These are phyloP conservation scores for Acinonyx jubatus DNA, from an alignment of 2,113 vertebrate genomes.

Conservation along the genomic window DNA sequence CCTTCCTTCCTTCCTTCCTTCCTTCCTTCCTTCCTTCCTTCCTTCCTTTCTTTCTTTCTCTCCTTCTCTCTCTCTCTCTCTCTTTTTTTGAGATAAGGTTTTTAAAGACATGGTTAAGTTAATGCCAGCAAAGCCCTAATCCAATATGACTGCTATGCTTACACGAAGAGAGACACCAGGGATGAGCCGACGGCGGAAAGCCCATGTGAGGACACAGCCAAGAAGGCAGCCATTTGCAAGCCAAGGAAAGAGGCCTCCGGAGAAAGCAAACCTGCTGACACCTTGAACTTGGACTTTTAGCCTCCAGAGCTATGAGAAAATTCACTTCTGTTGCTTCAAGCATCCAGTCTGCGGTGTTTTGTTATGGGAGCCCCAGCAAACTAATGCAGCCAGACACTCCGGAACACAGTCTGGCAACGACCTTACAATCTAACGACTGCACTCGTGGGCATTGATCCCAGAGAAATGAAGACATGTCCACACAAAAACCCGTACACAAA, in stretches of 20 bases:
- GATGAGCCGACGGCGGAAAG: neutral
- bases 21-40: too few species aligned
- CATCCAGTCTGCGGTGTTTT: neutral
- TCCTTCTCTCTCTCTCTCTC: too few species aligned
- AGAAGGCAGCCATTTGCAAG: neutral
- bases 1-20: too few species aligned
- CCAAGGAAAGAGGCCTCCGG: neutral
- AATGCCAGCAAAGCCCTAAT: neutral
- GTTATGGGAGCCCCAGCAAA: neutral
- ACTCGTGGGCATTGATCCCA: neutral
- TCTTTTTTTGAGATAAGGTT: neutral
- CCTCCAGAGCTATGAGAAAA: neutral
- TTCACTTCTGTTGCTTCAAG: neutral
- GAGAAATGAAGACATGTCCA: neutral
- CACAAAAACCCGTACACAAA: neutral
- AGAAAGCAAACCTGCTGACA: neutral
- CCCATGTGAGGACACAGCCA: neutral
- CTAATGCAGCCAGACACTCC: neutral
- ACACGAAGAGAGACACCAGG: neutral
- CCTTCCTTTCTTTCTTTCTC: too few species aligned
- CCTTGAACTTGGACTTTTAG: neutral
- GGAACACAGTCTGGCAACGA: neutral
- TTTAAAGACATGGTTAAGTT: neutral
- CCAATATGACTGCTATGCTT: neutral
- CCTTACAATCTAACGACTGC: neutral